These are phyloP conservation scores for Augochlora pura DNA, from an alignment of 1,140 invertebrate species.

Conservation along the genomic window DNA sequence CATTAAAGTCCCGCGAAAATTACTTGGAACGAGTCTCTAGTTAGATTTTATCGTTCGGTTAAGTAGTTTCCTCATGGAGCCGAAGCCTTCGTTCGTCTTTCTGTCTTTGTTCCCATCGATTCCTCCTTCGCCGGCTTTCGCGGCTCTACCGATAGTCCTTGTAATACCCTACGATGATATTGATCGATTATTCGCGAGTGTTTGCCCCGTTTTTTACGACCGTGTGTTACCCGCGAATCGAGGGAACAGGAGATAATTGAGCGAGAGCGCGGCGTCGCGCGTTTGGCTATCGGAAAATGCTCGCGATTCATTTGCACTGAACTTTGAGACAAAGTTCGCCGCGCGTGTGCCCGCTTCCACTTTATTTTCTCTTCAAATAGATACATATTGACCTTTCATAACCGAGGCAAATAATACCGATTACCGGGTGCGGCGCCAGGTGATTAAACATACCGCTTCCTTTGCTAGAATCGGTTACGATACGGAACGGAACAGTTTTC, in stretches of 20 bases:
- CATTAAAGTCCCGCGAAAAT: conserved; percentile 55
- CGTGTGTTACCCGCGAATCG: neutral
- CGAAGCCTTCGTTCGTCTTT: conserved; percentile 27
- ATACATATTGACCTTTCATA: too few species aligned
- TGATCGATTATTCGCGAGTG: conserved; percentile 6
- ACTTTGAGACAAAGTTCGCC: neutral
- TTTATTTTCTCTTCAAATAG: too few species aligned
- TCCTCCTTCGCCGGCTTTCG: neutral
- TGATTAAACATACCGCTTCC: too few species aligned
- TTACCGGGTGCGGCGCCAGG: too few species aligned
- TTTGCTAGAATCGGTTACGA: too few species aligned
- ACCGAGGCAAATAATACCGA: too few species aligned
- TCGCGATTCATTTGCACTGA: too few species aligned
- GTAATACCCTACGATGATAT: conserved; percentile 10
- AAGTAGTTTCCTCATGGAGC: conserved; percentile 53
- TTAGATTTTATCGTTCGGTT: conserved; percentile 50
- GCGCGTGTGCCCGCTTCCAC: neutral
- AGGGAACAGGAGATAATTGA: neutral
- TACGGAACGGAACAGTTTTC: too few species aligned
- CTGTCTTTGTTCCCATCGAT: conserved; percentile 2
- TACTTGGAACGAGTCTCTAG: conserved; percentile 35
- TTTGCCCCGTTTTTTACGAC: neutral
- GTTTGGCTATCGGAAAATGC: neutral
- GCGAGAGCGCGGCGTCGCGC: too few species aligned
- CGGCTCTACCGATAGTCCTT: neutral